Conservation (phyloP, 1,140 invertebrate species). For the Dinothrombium tinctorium region DNA sequence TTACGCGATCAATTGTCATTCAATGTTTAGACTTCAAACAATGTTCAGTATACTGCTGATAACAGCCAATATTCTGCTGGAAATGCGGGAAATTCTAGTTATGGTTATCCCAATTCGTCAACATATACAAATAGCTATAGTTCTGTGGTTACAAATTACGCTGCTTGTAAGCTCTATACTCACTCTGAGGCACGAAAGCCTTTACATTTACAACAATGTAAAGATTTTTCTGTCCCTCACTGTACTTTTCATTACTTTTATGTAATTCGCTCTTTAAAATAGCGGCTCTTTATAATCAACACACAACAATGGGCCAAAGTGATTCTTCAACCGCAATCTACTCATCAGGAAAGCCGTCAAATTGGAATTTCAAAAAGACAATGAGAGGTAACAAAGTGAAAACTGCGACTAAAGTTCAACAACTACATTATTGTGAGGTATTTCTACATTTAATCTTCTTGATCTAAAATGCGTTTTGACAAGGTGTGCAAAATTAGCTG, state of each 20-base stretch:
- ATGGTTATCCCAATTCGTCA: slow-evolving; percentile 1
- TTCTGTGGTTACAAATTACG: slow-evolving; percentile 6
- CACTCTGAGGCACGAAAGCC: too few relatives aligned
- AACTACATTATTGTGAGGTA: slow-evolving; percentile 12
- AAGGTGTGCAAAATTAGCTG: slow-evolving; percentile 92
- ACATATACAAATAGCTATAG: slow-evolving; percentile 4
- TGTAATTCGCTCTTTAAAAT: not conserved
- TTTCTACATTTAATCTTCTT: slow-evolving; percentile 2
- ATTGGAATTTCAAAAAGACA: slow-evolving; percentile 8
- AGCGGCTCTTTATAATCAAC: slow-evolving; percentile 2
- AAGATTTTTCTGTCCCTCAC: not conserved
- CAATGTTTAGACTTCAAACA: too few relatives aligned
- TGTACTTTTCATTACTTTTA: not conserved
- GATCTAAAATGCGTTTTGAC: not conserved
- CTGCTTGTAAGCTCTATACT: slow-evolving; percentile 5
- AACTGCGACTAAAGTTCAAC: slow-evolving; percentile 8
- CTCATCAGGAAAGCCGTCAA: not conserved
- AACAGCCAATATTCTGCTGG: not conserved
- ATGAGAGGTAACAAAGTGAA: slow-evolving; percentile 9
- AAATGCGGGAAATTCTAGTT: not conserved
- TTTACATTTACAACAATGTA: not conserved
- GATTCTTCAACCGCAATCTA: not conserved
- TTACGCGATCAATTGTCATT: too few relatives aligned
- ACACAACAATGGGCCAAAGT: not conserved
- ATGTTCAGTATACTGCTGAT: not conserved